A percentile compares a stretch with the other conserved stretches of the same genome.
Evolutionary conservation across 2,888 invertebrate genomes (phyloP).

Genomic region (Phasia obesa): DNA sequence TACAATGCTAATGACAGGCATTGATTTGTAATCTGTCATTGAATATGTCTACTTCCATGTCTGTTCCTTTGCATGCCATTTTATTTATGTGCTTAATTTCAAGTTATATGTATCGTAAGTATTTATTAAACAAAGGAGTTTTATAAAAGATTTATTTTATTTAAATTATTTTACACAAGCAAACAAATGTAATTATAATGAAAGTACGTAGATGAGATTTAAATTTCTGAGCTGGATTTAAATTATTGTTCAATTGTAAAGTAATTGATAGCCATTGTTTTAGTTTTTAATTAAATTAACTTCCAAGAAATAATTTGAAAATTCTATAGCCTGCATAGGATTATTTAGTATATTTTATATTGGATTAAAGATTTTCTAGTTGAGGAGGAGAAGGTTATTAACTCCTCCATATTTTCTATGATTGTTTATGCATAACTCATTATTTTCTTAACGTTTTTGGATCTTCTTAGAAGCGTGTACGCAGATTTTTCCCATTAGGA

Average conservation of each 20-base stretch:
- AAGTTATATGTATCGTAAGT: neutral
- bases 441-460: too few relatives aligned
- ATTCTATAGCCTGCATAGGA: neutral
- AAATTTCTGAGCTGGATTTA: conserved; percentile 1
- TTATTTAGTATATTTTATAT: too few relatives aligned
- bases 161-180: conserved; percentile 1
- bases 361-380: too few relatives aligned
- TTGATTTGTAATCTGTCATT: conserved; percentile 64
- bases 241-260: neutral
- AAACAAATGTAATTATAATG: conserved; percentile 8
- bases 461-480: too few relatives aligned
- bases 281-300: conserved; percentile 14
- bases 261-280: conserved; percentile 11
- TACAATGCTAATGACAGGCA: conserved; percentile 65
- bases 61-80: conserved; percentile 12
- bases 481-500: too few relatives aligned
- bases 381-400: too few relatives aligned
- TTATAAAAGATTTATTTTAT: conserved; percentile 29
- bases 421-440: too few relatives aligned
- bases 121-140: conserved; percentile 34
- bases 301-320: neutral
- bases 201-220: neutral
- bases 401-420: too few relatives aligned
- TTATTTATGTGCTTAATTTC: neutral
- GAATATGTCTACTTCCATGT: conserved; percentile 15